phyloP scores from a whole-genome alignment of 2,113 vertebrate genomes.

The Podarcis muralis region DNA sequence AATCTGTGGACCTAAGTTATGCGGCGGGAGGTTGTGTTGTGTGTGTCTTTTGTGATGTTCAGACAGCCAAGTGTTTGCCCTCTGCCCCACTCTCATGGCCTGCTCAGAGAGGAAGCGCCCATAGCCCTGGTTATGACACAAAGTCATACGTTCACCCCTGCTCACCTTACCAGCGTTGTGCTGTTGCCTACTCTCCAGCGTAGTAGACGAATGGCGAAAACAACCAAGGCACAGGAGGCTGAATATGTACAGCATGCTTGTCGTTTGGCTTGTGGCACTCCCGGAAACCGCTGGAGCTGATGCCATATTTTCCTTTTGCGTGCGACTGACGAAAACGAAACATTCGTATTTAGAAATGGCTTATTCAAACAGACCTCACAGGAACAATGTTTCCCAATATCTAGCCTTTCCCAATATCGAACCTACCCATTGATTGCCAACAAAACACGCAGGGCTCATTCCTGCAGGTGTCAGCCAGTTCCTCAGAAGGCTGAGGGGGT shows the following conservation, averaged over 20 bases:
- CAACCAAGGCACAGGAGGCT: not conserved
- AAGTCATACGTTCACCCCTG: too few relatives aligned
- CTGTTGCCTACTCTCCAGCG: not conserved
- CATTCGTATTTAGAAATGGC: not conserved
- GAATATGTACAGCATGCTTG: not conserved
- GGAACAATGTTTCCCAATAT: not conserved
- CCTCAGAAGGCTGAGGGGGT: not conserved
- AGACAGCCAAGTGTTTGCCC: not conserved
- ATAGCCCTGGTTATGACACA: not conserved
- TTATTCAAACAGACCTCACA: not conserved
- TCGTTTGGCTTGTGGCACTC: not conserved
- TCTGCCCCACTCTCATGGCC: not conserved
- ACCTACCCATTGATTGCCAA: not conserved
- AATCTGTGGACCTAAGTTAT: not conserved
- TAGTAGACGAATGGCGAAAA: not conserved
- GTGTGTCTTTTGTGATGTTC: not conserved
- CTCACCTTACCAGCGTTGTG: too few relatives aligned
- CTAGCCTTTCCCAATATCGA: not conserved
- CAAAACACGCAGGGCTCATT: not conserved
- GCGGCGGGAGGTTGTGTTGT: not conserved
- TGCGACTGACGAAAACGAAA: not conserved
- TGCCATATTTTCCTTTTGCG: not conserved
- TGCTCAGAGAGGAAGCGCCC: too few relatives aligned
- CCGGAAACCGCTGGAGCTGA: not conserved
- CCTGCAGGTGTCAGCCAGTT: not conserved